These are phyloP conservation scores for Coracias cyanogaster DNA, from an alignment of 2,797 vertebrate species.

Conservation along the genomic window DNA sequence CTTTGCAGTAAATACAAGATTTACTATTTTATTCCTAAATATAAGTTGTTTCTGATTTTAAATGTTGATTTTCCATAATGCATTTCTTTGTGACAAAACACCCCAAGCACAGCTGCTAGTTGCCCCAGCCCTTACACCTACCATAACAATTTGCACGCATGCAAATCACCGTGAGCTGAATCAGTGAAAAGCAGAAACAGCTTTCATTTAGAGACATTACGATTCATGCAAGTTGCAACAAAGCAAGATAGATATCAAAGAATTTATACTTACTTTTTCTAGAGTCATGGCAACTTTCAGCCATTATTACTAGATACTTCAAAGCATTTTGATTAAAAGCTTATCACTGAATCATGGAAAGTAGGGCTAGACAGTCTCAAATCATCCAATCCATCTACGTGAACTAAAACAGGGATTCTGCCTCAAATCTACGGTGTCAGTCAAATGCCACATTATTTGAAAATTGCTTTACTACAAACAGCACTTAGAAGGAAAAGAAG, in stretches of 20 bases:
- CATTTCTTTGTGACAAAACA: neutral
- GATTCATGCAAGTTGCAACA: neutral
- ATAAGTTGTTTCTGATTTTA: neutral
- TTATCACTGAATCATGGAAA: neutral
- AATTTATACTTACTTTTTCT: neutral
- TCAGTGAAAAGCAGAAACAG: neutral
- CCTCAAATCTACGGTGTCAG: neutral
- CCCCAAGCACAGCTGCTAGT: neutral
- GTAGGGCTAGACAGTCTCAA: neutral
- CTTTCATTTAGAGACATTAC: neutral
- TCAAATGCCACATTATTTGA: neutral
- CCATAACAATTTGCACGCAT: neutral
- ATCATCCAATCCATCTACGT: neutral
- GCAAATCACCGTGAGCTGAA: neutral
- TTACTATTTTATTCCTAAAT: neutral
- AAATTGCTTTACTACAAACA: neutral
- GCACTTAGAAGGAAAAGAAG: neutral
- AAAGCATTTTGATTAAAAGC: slow-evolving; percentile 42
- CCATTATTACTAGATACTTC: neutral
- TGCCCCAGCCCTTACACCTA: neutral
- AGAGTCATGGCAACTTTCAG: neutral
- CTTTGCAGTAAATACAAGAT: neutral
- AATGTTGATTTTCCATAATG: neutral
- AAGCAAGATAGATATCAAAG: neutral
- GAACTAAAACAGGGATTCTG: neutral